Conservation (phyloP, 2,888 invertebrate species). For the Anthoptus insignis region DNA sequence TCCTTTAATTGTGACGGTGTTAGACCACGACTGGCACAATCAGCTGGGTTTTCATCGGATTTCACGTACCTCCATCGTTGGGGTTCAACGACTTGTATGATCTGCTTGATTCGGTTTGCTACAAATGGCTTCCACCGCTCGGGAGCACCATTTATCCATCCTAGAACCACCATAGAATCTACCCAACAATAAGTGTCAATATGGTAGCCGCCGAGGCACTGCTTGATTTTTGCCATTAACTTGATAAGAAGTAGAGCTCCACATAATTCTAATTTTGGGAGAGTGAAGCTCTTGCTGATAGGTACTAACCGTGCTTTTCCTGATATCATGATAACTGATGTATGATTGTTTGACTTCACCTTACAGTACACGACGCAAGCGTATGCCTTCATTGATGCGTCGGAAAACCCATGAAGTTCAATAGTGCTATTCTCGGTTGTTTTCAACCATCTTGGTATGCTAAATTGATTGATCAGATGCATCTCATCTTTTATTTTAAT, state of each 20-base stretch:
- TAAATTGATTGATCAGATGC: not conserved
- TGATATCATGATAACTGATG: not conserved
- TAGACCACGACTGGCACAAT: not conserved
- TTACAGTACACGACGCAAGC: conserved; percentile 3
- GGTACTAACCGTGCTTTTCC: not conserved
- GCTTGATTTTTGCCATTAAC: not conserved
- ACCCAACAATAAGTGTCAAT: not conserved
- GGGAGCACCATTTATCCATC: not conserved
- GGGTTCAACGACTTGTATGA: too few species aligned
- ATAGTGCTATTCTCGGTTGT: not conserved
- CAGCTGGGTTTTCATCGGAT: not conserved
- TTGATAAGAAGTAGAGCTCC: not conserved
- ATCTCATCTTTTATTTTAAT: not conserved
- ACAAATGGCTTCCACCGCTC: conserved; percentile 4
- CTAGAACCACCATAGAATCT: not conserved
- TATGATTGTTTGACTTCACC: too few species aligned
- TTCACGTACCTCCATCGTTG: not conserved
- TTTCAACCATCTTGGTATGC: not conserved
- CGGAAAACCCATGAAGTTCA: not conserved
- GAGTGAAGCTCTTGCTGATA: not conserved
- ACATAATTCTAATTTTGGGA: not conserved
- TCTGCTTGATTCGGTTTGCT: not conserved
- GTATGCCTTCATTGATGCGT: not conserved
- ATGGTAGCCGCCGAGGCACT: conserved; percentile 19
- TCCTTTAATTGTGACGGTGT: not conserved